phyloP scores from a whole-genome alignment of 2,888 invertebrate genomes.

The Proisotoma minuta region DNA sequence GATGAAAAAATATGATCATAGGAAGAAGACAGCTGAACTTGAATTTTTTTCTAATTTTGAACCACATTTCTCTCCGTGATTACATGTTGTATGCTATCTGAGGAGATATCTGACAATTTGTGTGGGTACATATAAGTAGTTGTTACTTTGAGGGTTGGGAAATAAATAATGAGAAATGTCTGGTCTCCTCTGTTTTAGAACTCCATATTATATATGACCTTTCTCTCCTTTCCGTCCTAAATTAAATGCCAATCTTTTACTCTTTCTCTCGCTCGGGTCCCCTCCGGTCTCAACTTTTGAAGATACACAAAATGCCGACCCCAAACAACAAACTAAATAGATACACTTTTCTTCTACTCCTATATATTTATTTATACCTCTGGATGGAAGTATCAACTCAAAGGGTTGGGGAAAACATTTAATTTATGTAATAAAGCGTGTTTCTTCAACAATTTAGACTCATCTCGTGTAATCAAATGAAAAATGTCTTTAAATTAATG shows the following conservation, averaged over 20 bases:
- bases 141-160: conserved; percentile 31
- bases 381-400: too few species aligned
- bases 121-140: too few species aligned
- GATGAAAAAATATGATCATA: too few species aligned
- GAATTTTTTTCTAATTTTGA: conserved; percentile 6
- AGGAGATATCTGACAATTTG: too few species aligned
- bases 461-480: conserved; percentile 20
- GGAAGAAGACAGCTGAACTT: conserved; percentile 14
- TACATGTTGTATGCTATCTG: too few species aligned
- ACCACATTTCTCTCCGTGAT: neutral
- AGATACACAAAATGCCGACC: neutral
- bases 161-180: conserved; percentile 31
- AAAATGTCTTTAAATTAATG: too few species aligned
- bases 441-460: conserved; percentile 13
- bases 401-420: conserved; percentile 17
- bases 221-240: conserved; percentile 20
- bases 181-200: conserved; percentile 21
- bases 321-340: neutral
- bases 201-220: conserved; percentile 18
- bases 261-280: conserved; percentile 17
- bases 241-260: conserved; percentile 30
- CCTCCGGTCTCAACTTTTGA: conserved; percentile 14
- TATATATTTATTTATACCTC: neutral
- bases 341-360: neutral
- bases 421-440: conserved; percentile 22